Evolutionary conservation across 2,888 invertebrate genomes (phyloP).

Genomic region (Digitonthophagus gazella): DNA sequence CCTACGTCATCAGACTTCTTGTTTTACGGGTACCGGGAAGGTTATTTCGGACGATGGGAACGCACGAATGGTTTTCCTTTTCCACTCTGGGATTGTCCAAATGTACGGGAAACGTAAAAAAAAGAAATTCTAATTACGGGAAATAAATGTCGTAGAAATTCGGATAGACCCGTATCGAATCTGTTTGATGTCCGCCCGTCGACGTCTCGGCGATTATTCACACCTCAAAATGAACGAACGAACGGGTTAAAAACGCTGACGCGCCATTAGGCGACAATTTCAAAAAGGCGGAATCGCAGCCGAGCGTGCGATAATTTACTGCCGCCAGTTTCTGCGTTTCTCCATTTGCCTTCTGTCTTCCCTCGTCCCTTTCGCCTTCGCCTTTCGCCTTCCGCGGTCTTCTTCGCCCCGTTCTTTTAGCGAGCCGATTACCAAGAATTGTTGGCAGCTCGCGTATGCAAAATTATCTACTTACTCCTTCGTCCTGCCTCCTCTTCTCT

Average conservation of each 20-base stretch:
- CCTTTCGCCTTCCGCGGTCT: neutral
- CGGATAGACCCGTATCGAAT: neutral
- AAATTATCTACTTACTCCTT: neutral
- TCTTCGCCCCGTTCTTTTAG: neutral
- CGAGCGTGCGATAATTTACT: neutral
- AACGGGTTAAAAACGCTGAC: neutral
- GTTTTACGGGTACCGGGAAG: neutral
- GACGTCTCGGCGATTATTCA: neutral
- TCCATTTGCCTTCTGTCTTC: slow-evolving; percentile 1
- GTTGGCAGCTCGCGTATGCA: neutral
- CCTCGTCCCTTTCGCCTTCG: neutral
- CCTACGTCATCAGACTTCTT: neutral
- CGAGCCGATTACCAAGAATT: neutral
- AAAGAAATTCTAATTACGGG: neutral
- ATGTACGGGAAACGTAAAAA: too few species aligned
- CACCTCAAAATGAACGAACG: neutral
- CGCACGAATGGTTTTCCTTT: too few species aligned
- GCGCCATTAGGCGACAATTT: neutral
- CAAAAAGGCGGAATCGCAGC: neutral
- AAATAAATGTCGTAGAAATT: neutral
- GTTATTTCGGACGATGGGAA: neutral
- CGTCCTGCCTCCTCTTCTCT: neutral
- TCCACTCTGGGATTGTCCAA: too few species aligned
- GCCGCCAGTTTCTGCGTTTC: neutral
- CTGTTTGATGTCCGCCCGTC: neutral